These are phyloP conservation scores for Stylophora pistillata DNA, from an alignment of 64 coral and sea anemone species.

Conservation along the genomic window DNA sequence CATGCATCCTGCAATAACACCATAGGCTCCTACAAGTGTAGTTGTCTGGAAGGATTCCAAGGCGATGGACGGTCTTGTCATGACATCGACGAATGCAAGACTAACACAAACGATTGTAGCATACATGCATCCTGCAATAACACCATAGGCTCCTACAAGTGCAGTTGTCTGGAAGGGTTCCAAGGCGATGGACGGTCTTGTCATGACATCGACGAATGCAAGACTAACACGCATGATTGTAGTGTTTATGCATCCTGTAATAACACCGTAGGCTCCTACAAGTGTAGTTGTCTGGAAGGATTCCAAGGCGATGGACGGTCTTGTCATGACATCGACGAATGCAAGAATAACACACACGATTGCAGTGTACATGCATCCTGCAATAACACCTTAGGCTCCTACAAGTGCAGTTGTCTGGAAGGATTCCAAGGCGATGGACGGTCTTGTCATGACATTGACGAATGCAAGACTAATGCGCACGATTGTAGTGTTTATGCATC, in stretches of 20 bases:
- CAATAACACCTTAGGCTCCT: slow-evolving; percentile 17
- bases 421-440: too few relatives aligned
- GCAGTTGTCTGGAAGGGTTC: slow-evolving; percentile 3
- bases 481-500: too few relatives aligned
- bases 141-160: background rate
- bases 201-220: slow-evolving; percentile 45
- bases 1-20: slow-evolving; percentile 4
- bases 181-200: slow-evolving; percentile 43
- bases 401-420: too few relatives aligned
- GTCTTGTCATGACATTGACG: background rate
- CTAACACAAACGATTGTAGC: background rate
- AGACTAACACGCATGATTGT: background rate
- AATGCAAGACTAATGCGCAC: background rate
- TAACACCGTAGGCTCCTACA: slow-evolving; percentile 30
- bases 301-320: slow-evolving; percentile 24
- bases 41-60: background rate
- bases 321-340: slow-evolving; percentile 14
- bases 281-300: slow-evolving; percentile 31
- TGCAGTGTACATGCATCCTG: background rate
- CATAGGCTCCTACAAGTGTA: background rate
- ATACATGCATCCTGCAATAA: background rate
- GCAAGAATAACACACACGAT: too few relatives aligned
- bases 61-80: background rate
- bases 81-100: background rate
- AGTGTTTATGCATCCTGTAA: background rate